These are phyloP conservation scores for Plagodis pulveraria DNA, from an alignment of 2,888 invertebrate species.

Conservation along the genomic window DNA sequence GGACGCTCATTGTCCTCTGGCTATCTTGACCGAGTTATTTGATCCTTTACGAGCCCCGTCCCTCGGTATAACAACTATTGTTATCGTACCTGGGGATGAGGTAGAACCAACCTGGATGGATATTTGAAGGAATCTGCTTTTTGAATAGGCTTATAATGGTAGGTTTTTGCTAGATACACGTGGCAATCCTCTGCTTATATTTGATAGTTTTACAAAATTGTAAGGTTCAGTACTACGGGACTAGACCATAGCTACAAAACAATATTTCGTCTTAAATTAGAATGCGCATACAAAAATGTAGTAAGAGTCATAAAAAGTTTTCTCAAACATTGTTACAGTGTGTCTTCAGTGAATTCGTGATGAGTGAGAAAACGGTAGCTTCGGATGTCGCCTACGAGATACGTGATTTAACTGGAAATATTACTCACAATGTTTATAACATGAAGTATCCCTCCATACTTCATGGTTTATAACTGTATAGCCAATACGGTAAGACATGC, in stretches of 20 bases:
- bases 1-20: conserved; percentile 55
- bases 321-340: conserved; percentile 46
- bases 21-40: conserved; percentile 57
- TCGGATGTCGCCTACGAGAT: conserved; percentile 67
- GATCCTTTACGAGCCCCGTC: conserved; percentile 38
- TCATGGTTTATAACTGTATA: too few relatives aligned
- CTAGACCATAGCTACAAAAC: too few relatives aligned
- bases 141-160: too few relatives aligned
- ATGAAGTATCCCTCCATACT: too few relatives aligned
- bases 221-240: too few relatives aligned
- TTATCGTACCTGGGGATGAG: conserved; percentile 8
- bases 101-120: neutral
- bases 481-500: too few relatives aligned
- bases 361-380: conserved; percentile 73
- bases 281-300: conserved; percentile 41
- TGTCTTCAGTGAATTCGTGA: conserved; percentile 60
- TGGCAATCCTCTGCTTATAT: too few relatives aligned
- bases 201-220: too few relatives aligned
- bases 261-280: conserved; percentile 16
- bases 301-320: conserved; percentile 37
- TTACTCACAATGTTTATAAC: conserved; percentile 14
- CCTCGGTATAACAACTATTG: conserved; percentile 26
- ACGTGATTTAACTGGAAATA: conserved; percentile 72
- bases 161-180: too few relatives aligned
- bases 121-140: too few relatives aligned